Evolutionary conservation across 2,797 vertebrate genomes (phyloP).

Genomic region (Strix occidentalis): DNA sequence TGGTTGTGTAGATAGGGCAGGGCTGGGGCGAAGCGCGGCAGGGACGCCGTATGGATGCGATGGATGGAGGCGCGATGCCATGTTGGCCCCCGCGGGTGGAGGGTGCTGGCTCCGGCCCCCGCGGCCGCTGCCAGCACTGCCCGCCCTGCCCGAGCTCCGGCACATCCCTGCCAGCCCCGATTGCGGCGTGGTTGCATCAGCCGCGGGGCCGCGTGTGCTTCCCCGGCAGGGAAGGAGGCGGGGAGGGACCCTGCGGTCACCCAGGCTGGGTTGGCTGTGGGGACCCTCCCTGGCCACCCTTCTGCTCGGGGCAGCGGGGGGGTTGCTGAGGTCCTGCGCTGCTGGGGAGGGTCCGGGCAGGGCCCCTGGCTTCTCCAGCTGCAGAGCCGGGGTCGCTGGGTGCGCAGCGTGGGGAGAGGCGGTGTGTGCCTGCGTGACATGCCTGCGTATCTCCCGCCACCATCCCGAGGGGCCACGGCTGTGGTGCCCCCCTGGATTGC

Average conservation of each 20-base stretch:
- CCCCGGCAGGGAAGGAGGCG: background rate
- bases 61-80: background rate
- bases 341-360: background rate
- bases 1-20: background rate
- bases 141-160: background rate
- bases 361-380: background rate
- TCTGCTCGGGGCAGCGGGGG: no score
- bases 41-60: accelerated
- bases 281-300: background rate
- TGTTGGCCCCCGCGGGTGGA: accelerated
- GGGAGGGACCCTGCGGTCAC: background rate
- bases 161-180: background rate
- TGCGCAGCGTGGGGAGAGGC: background rate
- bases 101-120: background rate
- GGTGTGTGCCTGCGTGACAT: background rate
- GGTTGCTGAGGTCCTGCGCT: background rate
- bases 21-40: background rate
- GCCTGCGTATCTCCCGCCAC: background rate
- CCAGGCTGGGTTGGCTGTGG: background rate
- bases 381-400: background rate
- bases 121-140: background rate
- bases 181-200: conserved; percentile 23
- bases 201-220: background rate
- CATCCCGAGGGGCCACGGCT: background rate
- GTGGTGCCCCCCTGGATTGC: background rate